Conservation (phyloP, 2,797 vertebrate species). For the Oceanodroma leucorhoa region DNA sequence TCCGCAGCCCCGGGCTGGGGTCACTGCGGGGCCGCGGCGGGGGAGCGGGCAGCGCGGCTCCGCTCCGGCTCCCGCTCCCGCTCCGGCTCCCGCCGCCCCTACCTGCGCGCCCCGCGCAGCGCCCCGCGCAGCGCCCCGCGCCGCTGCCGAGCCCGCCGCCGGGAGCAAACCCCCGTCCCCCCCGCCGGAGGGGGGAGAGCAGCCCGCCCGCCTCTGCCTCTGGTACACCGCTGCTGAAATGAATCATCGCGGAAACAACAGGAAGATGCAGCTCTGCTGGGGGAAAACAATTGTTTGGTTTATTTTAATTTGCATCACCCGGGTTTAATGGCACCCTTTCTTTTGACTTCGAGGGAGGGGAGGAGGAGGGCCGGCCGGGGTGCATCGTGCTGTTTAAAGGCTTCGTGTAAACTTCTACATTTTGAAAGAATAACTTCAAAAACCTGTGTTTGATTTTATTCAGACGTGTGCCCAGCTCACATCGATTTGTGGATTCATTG, state of each 20-base stretch:
- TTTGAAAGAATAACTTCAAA: conserved; percentile 5
- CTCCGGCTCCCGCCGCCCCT: background rate
- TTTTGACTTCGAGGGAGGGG: background rate
- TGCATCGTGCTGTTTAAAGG: background rate
- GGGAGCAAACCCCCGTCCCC: background rate
- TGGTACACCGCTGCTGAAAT: background rate
- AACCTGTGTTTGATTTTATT: background rate
- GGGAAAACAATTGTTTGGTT: background rate
- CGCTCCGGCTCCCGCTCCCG: background rate
- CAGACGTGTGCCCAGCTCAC: background rate
- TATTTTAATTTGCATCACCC: background rate
- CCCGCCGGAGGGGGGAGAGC: background rate
- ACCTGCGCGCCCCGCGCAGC: background rate
- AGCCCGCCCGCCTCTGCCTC: background rate
- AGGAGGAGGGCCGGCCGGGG: background rate
- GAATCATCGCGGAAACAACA: background rate
- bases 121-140: background rate
- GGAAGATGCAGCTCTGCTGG: background rate
- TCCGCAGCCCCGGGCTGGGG: conserved; percentile 39
- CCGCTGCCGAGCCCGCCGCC: background rate
- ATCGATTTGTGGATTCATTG: background rate
- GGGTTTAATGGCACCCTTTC: background rate
- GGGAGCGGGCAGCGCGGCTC: background rate
- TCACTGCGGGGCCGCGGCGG: conserved; percentile 55
- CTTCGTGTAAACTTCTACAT: background rate